Base-by-base conservation (phyloP, 2,888 invertebrate species). In the Sesia apiformis region DNA sequence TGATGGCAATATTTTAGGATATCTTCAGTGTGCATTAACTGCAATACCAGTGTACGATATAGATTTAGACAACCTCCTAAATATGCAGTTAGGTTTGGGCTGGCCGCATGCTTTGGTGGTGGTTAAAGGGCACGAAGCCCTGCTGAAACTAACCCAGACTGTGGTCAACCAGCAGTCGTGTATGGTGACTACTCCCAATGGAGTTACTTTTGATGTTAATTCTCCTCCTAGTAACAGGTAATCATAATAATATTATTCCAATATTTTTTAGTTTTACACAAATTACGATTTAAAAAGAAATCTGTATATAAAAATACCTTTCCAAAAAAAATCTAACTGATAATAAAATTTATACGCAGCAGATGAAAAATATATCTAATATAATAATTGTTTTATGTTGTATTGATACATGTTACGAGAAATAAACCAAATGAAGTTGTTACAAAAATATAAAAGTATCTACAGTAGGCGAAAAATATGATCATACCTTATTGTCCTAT, bases 51-150 rank as follows among this genome's bases (percentile, higher is more conserved):
- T 69, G 1, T 67, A 64, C 52, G 66, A 68, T 38, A 56, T 85
- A 5, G 57, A 66, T 3, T 60, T 84, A 51, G 63, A 69, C 3
- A 75, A 81, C 58, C 68, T 76, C 3, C 66, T 84, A 38, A 67
- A 70, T 38, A 76, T 85, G 72, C 83, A 84, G 57, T 69, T 71
- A 46, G 88, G 88, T 0, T 61, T 82, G 41, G 87, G 84, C 3
- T 84, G 81, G 84, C 88, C 88, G 0, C 60, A 71, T 5, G 49
- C 60, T 3, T 63, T 89, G 23, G 56, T 70, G 5, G 78, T 87
- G 2, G 70, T 69, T 0, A 67, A 68, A 53, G 85, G 86, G 0
- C 77, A 85, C 55, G 83, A 84, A 43, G 84, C 81, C 3, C 66
- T 84, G 7, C 63, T 89, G 59, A 79, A 74, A 55, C 63, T 88